phyloP scores from a whole-genome alignment of 2,888 invertebrate species.

The Cataglyphis altisquamis region DNA sequence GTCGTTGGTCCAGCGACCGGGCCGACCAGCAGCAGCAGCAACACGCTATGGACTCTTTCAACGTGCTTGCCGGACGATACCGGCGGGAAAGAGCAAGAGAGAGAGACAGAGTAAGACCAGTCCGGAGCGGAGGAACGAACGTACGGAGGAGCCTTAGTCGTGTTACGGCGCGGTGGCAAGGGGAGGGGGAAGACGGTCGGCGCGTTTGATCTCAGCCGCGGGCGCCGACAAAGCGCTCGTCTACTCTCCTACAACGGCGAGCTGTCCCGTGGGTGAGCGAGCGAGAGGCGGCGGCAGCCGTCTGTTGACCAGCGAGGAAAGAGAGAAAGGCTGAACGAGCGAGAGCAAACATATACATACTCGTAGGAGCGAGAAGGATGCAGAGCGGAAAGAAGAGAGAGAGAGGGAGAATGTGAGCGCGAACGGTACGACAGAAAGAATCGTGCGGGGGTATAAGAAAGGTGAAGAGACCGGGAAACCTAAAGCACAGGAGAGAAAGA shows the following conservation, averaged over 20 bases:
- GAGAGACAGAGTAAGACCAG: conserved; percentile 28
- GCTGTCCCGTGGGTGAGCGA: conserved; percentile 67
- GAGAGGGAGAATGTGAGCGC: conserved; percentile 4
- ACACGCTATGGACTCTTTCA: conserved; percentile 47
- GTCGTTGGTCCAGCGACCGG: conserved; percentile 51
- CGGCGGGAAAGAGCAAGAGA: conserved; percentile 37
- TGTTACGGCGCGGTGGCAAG: conserved; percentile 71
- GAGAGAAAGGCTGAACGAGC: conserved; percentile 58
- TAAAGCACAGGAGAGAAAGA: conserved; percentile 13
- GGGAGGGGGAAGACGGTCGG: conserved; percentile 79
- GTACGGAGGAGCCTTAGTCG: conserved; percentile 72
- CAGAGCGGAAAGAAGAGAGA: conserved; percentile 26
- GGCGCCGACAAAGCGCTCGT: conserved; percentile 85
- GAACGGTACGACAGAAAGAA: conserved; percentile 31
- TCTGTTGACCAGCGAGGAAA: conserved; percentile 25
- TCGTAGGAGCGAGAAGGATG: conserved; percentile 14
- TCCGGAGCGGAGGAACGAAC: conserved; percentile 34
- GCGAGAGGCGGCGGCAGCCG: conserved; percentile 41
- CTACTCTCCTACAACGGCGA: conserved; percentile 80
- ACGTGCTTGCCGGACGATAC: conserved; percentile 64
- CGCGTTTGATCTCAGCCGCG: conserved; percentile 85
- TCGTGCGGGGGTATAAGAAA: conserved; percentile 12
- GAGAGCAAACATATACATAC: neutral
- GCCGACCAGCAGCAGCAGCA: conserved; percentile 52
- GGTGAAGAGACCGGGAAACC: conserved; percentile 50